Percentiles rank a stretch among this genome's conserved stretches.
Conservation (phyloP, 2,113 vertebrate genomes). For the Hiodon alosoides region DNA sequence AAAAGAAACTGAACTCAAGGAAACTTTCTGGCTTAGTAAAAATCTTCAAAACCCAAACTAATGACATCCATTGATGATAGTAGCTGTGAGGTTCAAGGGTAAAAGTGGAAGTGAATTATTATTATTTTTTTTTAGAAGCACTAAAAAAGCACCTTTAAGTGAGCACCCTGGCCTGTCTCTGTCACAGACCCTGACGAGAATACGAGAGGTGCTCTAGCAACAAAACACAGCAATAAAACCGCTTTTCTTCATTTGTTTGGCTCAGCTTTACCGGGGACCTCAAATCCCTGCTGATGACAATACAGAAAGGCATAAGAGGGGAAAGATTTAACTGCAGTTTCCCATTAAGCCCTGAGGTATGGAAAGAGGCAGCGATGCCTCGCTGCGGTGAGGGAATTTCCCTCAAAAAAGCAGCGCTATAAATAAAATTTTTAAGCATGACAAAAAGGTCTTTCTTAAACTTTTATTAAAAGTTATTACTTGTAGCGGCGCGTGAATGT, state of each 20-base stretch:
- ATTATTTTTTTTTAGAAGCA: too few species aligned
- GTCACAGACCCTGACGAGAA: too few species aligned
- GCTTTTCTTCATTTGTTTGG: background rate
- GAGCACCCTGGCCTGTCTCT: too few species aligned
- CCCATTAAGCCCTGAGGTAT: background rate
- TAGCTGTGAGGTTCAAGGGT: background rate
- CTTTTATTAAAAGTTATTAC: constrained; percentile 11
- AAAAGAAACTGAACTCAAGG: background rate
- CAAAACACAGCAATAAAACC: too few species aligned
- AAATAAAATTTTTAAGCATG: constrained; percentile 11
- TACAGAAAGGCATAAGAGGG: background rate
- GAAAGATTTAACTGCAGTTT: background rate
- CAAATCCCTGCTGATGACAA: background rate
- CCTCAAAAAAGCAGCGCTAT: background rate
- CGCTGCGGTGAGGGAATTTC: background rate
- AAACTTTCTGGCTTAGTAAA: background rate
- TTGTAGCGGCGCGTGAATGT: background rate
- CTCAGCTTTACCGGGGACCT: background rate
- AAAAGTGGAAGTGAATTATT: background rate
- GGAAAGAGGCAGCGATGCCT: background rate
- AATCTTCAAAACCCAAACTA: background rate
- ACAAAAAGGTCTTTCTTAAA: constrained; percentile 2
- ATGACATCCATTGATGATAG: background rate
- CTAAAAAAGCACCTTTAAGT: too few species aligned
- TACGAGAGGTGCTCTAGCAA: too few species aligned